These are phyloP conservation scores for Neelides sp. DNA, from an alignment of 1,140 invertebrate species.

Conservation along the genomic window DNA sequence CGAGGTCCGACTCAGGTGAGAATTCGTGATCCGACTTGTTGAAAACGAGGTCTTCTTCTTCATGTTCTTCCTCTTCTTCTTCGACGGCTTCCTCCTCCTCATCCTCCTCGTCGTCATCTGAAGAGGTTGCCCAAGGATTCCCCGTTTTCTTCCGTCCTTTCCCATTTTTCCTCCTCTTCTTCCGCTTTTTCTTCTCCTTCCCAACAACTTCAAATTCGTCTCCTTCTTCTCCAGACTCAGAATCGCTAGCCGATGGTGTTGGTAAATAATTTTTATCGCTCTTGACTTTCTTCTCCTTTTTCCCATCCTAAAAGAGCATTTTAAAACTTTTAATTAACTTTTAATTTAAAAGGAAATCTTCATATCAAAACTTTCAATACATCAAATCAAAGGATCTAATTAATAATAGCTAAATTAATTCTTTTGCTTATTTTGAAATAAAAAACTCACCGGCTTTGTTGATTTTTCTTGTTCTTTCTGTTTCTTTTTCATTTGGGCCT, in stretches of 20 bases:
- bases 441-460: slow-evolving; percentile 37
- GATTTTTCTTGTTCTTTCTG: slow-evolving; percentile 45
- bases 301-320: too few relatives aligned
- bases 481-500: slow-evolving; percentile 47
- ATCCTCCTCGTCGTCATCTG: slow-evolving; percentile 36
- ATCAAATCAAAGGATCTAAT: background rate
- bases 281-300: too few relatives aligned
- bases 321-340: background rate
- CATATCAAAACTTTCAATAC: slow-evolving; percentile 1
- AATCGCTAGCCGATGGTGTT: slow-evolving; percentile 12
- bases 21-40: slow-evolving; percentile 78
- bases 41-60: slow-evolving; percentile 46
- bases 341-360: background rate
- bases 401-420: too few relatives aligned
- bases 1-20: slow-evolving; percentile 57
- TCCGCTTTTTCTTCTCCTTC: slow-evolving; percentile 42
- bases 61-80: slow-evolving; percentile 40
- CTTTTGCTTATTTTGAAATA: slow-evolving; percentile 27
- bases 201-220: slow-evolving; percentile 32
- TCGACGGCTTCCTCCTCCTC: slow-evolving; percentile 48
- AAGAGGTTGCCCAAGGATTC: slow-evolving; percentile 51
- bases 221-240: slow-evolving; percentile 24
- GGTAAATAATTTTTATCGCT: slow-evolving; percentile 15
- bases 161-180: slow-evolving; percentile 44
- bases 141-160: slow-evolving; percentile 44